A percentile compares a stretch with the other conserved stretches of the same genome.
phyloP scores from a whole-genome alignment of 2,113 vertebrate species.

The Channa maculata region DNA sequence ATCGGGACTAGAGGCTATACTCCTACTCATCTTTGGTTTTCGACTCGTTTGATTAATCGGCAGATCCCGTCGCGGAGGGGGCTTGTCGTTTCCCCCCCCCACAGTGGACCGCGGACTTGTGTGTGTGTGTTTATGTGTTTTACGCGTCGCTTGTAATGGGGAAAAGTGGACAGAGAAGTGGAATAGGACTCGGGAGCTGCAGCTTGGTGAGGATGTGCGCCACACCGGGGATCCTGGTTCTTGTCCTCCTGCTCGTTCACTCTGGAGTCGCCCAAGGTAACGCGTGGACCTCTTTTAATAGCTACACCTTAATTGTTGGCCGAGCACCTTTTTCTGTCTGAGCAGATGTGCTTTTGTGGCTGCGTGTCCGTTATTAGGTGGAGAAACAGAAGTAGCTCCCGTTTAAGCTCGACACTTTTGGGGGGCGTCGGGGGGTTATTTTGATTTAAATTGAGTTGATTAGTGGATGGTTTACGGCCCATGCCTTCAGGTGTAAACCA shows the following conservation, averaged over 20 bases:
- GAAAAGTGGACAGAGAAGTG: slow-evolving; percentile 88
- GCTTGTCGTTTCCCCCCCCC: slow-evolving; percentile 24
- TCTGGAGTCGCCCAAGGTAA: slow-evolving; percentile 90
- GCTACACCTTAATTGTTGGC: slow-evolving; percentile 34
- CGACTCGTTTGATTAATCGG: slow-evolving; percentile 37
- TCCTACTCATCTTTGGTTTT: slow-evolving; percentile 7
- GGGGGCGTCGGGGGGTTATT: background rate
- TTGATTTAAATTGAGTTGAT: slow-evolving; percentile 26
- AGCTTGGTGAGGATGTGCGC: slow-evolving; percentile 86
- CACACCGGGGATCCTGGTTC: slow-evolving; percentile 87
- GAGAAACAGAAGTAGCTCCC: slow-evolving; percentile 22
- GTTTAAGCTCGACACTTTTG: slow-evolving; percentile 5
- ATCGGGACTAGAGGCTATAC: slow-evolving; percentile 37
- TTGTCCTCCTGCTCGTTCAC: slow-evolving; percentile 84
- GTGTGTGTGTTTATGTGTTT: slow-evolving; percentile 53
- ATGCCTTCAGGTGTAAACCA: slow-evolving; percentile 21
- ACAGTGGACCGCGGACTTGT: slow-evolving; percentile 61
- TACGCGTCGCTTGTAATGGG: slow-evolving; percentile 81
- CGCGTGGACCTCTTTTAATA: slow-evolving; percentile 31
- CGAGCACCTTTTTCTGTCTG: background rate
- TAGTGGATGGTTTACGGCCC: slow-evolving; percentile 14
- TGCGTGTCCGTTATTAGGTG: background rate
- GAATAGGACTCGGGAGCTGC: slow-evolving; percentile 82
- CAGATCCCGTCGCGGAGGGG: slow-evolving; percentile 39
- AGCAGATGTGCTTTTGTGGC: background rate